Conservation (phyloP, 2,797 vertebrate species). For the Gouania willdenowi region DNA sequence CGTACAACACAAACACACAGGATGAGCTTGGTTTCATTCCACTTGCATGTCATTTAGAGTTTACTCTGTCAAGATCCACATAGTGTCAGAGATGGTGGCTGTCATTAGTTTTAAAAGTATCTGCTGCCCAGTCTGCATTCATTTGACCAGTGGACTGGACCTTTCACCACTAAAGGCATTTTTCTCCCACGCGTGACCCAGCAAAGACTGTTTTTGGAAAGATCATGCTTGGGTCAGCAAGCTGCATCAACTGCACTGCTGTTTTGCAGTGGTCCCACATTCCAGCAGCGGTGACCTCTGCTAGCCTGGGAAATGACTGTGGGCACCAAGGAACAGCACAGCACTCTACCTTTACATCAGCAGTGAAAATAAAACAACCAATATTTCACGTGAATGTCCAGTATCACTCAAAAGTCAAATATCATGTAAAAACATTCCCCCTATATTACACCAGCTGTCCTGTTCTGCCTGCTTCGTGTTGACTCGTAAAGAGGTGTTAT, state of each 20-base stretch:
- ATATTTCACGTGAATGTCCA: constrained; percentile 50
- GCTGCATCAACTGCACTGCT: constrained; percentile 23
- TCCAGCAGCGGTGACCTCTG: constrained; percentile 19
- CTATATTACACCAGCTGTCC: constrained; percentile 48
- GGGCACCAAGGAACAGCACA: constrained; percentile 27
- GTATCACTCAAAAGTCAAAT: constrained; percentile 36
- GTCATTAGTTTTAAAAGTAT: background rate
- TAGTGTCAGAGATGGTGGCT: background rate
- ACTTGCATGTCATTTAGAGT: constrained; percentile 7
- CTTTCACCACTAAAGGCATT: constrained; percentile 11
- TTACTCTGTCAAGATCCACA: background rate
- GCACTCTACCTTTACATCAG: constrained; percentile 27
- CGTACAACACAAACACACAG: constrained; percentile 28
- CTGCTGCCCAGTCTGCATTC: background rate
- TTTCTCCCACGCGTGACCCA: constrained; percentile 18
- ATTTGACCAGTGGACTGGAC: constrained; percentile 5
- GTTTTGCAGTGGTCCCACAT: constrained; percentile 53
- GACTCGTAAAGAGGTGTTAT: constrained; percentile 65
- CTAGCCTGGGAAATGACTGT: constrained; percentile 32
- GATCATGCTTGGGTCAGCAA: constrained; percentile 34
- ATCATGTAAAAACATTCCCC: constrained; percentile 53
- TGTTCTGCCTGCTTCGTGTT: constrained; percentile 39
- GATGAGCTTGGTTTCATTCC: constrained; percentile 35
- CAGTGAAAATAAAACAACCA: constrained; percentile 37
- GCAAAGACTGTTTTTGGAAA: constrained; percentile 30